Evolutionary conservation across 2,888 invertebrate species (phyloP), one percentile per base, ranked within the genome.

Genomic region (Portevinia maculata): DNA sequence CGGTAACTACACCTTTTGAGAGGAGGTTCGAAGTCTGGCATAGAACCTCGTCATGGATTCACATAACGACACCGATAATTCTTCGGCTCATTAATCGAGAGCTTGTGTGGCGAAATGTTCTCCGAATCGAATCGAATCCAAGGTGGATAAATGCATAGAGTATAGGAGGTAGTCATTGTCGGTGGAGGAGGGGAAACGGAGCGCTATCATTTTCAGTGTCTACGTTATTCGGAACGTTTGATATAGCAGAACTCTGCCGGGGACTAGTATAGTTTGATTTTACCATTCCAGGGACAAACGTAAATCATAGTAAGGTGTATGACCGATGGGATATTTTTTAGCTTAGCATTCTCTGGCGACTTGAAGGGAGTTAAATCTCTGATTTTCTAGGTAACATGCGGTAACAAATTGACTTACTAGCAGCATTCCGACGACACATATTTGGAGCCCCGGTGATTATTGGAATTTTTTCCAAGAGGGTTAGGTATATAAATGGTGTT

Each of bases 51-150:
- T 73, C 62, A 48, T 64, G 53, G 62, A 46, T 55, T 64, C 55
- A 74, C 74, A 59, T 75, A 60, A 75, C 67, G 67, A 69, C 52
- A 62, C 30, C 75, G 67, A 76, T 76, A 76, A 76, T 69, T 76
- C 76, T 69, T 69, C 76, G 76, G 69, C 76, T 76, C 76, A 76
- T 76, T 76, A 76, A 76, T 76, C 76, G 76, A 55, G 67, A 69
- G 60, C 48, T 53, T 69, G 74, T 65, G 74, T 65, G 64, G 65
- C 65, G 74, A 59, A 67, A 75, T 28, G 65, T 17, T 44, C 59
- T 50, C 44, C 65, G 65, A 52, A 59, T 59, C 70, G 59, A 75
- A 65, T 59, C 59, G 70, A 57, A 65, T 59, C 59, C 59, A 57
- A 67, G 53, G 34, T 62, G 71, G 57, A 57, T 55, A 57, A 65